Evolutionary conservation across 2,888 invertebrate species (phyloP), one percentile per base, ranked within the genome.

Genomic region (Hoplodrina blanda): DNA sequence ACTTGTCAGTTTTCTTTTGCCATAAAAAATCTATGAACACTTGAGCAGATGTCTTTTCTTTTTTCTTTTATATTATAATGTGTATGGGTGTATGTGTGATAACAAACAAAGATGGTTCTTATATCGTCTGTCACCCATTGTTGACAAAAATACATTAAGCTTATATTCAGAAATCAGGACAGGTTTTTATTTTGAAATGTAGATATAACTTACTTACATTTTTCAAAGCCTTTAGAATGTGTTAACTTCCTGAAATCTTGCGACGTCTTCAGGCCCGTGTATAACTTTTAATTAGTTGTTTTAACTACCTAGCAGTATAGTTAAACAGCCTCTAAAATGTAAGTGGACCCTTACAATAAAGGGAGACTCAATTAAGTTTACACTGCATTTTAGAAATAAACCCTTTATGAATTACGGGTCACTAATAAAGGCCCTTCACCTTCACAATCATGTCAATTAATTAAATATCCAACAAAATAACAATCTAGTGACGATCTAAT

Each of bases 401-500:
- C 70, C 69, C 69, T 68, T 55, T 60, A 75, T 52, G 44, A 61
- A 76, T 5, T 30, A 54, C 25, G 52, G 59, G 52, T 79, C 55
- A 67, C 41, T 33, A 56, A 30, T 50, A 69, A 54, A 59, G 17
- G 1, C 20, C 72, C 73, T 69, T 69, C 82, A 66, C 76, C 69
- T 84, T 78, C 79, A 87, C 80, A 17, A 46, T 17, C 46, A 74
- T 74, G 73, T 76, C 74, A 61, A 81, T 83, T 85, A 83, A 85
- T 86, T 81, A 87, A 85, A 84, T 83, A 86, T 81, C 77, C 54
- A 84, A 83, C 84, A 78, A 84, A 85, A 85, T 86, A 81, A 85
- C 81, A 80, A 84, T 83, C 74, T 71, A 69, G 76, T 70, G 73
- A 84, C 81, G 80, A 85, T 85, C 82, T 87, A 88, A 88, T 88